Base-by-base conservation (phyloP, 23 tunicate species). In the Ciona savignyi region DNA sequence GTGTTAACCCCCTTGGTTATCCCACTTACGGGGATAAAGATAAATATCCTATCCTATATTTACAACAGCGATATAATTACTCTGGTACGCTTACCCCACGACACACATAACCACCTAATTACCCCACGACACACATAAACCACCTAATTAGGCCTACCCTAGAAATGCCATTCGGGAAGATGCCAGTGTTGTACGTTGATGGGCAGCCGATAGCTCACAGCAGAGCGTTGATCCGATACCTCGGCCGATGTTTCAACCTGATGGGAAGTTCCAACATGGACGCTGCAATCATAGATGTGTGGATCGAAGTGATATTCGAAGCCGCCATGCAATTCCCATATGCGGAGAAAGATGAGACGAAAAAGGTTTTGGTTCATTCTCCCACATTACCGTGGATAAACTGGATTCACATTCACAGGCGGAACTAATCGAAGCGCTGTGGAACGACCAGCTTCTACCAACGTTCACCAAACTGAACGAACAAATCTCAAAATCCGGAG, bases 121-220 rank as follows among this genome's bases (percentile, higher is more conserved):
- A n/a, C n/a, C n/a, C n/a, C n/a, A n/a, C n/a, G n/a, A n/a, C n/a
- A n/a, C n/a, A n/a, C n/a, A n/a, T n/a, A n/a, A n/a, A n/a, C n/a
- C n/a, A n/a, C n/a, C n/a, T n/a, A n/a, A n/a, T n/a, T n/a, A n/a
- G n/a, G n/a, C n/a, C n/a, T n/a, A n/a, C n/a, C n/a, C n/a, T n/a
- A 82, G 87, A 56, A 25, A 82, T 67, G 74, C 80, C 68, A 1
- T 82, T 82, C 27, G 80, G 80, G 27, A 61, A 82, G 67, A 68
- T 82, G 75, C 87, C 87, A 0, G 75, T 74, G 23, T 32, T 82
- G 32, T 74, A 30, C 62, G 87, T 82, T 4, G 87, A 74, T 74
- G 87, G 75, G 23, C 68, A 66, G n/a, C 80, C 74, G 33, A 32
- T 82, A 1, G 87, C 87, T 0, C 80, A 82, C 62, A 82, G 87